phyloP scores from a whole-genome alignment of 2,797 vertebrate genomes.

The Paratrypauchen microcephalus region DNA sequence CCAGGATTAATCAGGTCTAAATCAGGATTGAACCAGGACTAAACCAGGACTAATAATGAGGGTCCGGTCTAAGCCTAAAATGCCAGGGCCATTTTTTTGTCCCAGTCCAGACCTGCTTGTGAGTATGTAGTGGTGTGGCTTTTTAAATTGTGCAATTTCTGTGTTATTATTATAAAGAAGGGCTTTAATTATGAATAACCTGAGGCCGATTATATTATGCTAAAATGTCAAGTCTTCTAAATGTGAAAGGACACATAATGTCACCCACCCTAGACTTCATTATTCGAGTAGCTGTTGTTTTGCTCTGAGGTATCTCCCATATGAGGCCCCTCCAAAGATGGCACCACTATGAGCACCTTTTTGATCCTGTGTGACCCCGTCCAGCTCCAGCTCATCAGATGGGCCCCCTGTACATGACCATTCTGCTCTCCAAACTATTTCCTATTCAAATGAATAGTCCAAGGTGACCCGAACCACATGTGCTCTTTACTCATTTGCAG shows the following conservation, averaged over 20 bases:
- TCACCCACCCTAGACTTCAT: background rate
- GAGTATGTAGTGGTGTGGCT: background rate
- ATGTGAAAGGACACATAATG: background rate
- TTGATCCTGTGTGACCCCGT: conserved; percentile 11
- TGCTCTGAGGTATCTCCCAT: background rate
- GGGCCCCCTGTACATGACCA: conserved; percentile 4
- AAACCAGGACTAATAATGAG: no score
- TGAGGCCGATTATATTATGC: background rate
- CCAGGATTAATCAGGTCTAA: no score
- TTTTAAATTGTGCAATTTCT: no score
- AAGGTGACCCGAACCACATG: conserved; percentile 56
- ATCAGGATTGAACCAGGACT: no score
- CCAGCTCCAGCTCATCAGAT: conserved; percentile 13
- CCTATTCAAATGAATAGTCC: conserved; percentile 50
- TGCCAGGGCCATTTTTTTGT: no score
- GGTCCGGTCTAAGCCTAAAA: no score
- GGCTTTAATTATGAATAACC: no score
- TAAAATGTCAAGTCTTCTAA: background rate
- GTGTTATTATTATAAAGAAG: no score
- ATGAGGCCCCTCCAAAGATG: conserved; percentile 7
- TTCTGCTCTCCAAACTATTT: conserved; percentile 11
- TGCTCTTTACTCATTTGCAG: conserved; percentile 50
- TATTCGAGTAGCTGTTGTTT: background rate
- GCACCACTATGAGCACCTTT: conserved; percentile 5
- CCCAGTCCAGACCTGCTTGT: no score